Conservation (phyloP, 2,797 vertebrate genomes). For the Rhinatrema bivittatum region DNA sequence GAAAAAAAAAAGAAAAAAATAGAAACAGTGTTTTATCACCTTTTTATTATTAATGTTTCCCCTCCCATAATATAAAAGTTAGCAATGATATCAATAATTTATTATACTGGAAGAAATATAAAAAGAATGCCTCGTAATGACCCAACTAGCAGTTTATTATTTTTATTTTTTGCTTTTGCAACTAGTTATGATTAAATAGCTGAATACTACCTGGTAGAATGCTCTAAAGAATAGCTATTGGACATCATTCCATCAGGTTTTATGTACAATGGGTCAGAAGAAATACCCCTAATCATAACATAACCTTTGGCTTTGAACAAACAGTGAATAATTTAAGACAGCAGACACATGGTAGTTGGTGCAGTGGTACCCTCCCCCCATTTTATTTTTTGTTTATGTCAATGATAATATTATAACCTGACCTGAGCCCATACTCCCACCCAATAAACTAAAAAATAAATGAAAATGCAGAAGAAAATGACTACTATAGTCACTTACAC, state of each 20-base stretch:
- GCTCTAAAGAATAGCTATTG: conserved; percentile 57
- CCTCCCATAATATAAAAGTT: conserved; percentile 91
- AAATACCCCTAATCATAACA: conserved; percentile 60
- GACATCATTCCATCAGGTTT: conserved; percentile 61
- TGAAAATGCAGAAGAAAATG: conserved; percentile 64
- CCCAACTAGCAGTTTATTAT: conserved; percentile 58
- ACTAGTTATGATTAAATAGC: conserved; percentile 73
- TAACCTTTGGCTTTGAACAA: conserved; percentile 85
- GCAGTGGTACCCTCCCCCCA: conserved; percentile 62
- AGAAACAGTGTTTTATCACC: conserved; percentile 77
- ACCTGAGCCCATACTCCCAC: conserved; percentile 42
- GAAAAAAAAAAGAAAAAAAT: conserved; percentile 78
- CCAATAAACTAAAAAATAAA: conserved; percentile 59
- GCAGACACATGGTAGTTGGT: conserved; percentile 56
- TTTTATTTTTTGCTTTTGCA: conserved; percentile 53
- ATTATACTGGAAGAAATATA: conserved; percentile 91
- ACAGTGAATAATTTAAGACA: conserved; percentile 70
- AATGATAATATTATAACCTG: conserved; percentile 47
- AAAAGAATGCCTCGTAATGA: conserved; percentile 81
- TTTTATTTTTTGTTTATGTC: conserved; percentile 53
- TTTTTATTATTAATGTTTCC: conserved; percentile 71
- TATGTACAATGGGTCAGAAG: conserved; percentile 52
- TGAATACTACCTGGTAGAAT: conserved; percentile 70
- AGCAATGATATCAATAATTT: conserved; percentile 89
- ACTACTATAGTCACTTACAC: conserved; percentile 76